Evolutionary conservation across 2,888 invertebrate genomes (phyloP), one percentile per base, ranked within the genome.

Genomic region (Oxytorus armatus): DNA sequence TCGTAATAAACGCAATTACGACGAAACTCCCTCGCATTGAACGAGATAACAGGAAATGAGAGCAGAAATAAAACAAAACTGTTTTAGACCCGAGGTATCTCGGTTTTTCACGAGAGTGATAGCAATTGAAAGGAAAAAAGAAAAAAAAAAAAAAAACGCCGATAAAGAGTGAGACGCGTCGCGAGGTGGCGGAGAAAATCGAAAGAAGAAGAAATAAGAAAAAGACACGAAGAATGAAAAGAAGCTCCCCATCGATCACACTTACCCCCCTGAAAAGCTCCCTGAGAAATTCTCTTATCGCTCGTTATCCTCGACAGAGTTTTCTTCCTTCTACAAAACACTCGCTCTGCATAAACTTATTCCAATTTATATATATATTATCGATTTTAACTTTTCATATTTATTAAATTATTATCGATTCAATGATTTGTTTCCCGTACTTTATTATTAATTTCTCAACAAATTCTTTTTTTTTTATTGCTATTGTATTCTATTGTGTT

Each of bases 261-360:
- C 74, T 75, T 59, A 79, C 79, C 79, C 70, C 18, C 79, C 70
- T 23, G 14, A 44, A 29, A 79, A 79, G 44, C 55, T 65, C 33
- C 63, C 11, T 65, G 21, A 25, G 18, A 70, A 59, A 70, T 59
- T 75, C n/a, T n/a, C 49, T 69, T 65, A 65, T 49, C 44, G 42
- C 47, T 57, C 70, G 57, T 69, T 65, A 75, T 75, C 70, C 63
- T 47, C 49, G 5, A 1, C 21, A 59, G 16, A 10, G 18, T 63
- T 68, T 57, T 33, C 18, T 4, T 10, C 11, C n/a, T 39, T 18
- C n/a, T 53, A 18, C 33, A 18, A 47, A 36, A 44, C 29, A 65
- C 65, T 59, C 44, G 29, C 53, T 39, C n/a, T n/a, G n/a, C n/a
- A n/a, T n/a, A n/a, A n/a, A n/a, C n/a, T n/a, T n/a, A n/a, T n/a